phyloP scores from a whole-genome alignment of 2,797 vertebrate genomes.

The Sebastes nivosus region DNA sequence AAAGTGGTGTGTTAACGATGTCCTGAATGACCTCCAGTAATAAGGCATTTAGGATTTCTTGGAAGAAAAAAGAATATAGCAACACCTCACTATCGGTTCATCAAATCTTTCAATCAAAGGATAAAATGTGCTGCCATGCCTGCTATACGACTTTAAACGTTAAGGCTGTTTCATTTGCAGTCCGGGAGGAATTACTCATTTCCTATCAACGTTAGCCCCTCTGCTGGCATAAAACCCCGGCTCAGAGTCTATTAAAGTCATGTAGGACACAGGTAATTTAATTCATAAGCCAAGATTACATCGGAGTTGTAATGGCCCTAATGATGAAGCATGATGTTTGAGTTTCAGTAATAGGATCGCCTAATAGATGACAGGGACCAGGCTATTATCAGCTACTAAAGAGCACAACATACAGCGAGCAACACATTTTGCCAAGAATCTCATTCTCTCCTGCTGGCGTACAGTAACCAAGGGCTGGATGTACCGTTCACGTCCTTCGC shows the following conservation, averaged over 20 bases:
- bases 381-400: slow-evolving; percentile 47
- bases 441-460: neutral
- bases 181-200: slow-evolving; percentile 58
- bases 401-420: slow-evolving; percentile 35
- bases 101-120: slow-evolving; percentile 26
- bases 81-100: slow-evolving; percentile 19
- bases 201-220: slow-evolving; percentile 51
- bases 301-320: slow-evolving; percentile 68
- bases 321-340: slow-evolving; percentile 79
- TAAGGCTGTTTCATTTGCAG: slow-evolving; percentile 56
- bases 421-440: slow-evolving; percentile 26
- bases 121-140: slow-evolving; percentile 21
- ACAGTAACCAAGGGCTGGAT: neutral
- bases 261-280: slow-evolving; percentile 80
- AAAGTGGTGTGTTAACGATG: slow-evolving; percentile 2
- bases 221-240: slow-evolving; percentile 47
- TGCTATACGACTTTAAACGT: slow-evolving; percentile 40
- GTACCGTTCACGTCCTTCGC: neutral
- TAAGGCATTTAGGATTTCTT: slow-evolving; percentile 9
- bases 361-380: slow-evolving; percentile 65
- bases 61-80: neutral
- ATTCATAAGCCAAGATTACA: slow-evolving; percentile 79
- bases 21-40: slow-evolving; percentile 20
- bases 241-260: slow-evolving; percentile 75
- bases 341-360: slow-evolving; percentile 70